Evolutionary conservation across 2,113 vertebrate genomes (phyloP), one percentile per base, ranked within the genome.

Genomic region (Odocoileus hemionus): DNA sequence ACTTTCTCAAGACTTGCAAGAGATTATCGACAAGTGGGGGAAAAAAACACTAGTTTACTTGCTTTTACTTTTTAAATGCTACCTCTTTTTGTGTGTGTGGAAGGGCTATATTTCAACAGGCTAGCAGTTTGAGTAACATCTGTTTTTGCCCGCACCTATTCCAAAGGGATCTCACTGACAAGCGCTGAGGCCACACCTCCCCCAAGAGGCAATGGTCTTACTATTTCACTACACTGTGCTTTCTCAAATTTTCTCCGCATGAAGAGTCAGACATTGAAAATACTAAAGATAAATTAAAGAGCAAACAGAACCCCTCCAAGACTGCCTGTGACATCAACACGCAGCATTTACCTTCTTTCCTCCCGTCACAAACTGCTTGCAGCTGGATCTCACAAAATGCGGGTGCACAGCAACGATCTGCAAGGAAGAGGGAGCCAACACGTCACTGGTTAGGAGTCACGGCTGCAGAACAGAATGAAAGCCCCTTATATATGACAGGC

Each of bases 351-450:
- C 99, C 99, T 99, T 99, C 98, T 99, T 99, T 52, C 99, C 99
- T 91, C 99, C 99, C 0, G 99, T 99, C 98, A 99, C 99, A 99
- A 99, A 99, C 96, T 99, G 99, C 98, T 99, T 99, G 99, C 99
- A 99, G 98, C 99, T 99, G 25, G 99, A 99, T 98, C 98, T 99
- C 98, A 99, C 99, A 92, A 99, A 99, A 83, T 99, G 99, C 91
- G 99, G 99, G 94, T 99, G 99, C 95, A 99, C 98, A 3, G 99
- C 99, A 96, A 99, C 99, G 83, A 99, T 99, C 99, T 99, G 79
- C 5, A 95, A 94, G 74, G 60, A 95, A 54, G 15, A 74, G 64
- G 50, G 23, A 58, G 0, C 94, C 0, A 2, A 64, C 3, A 6
- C 0, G 4, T 70, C n/a, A 70, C 1, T 14, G 15, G 45, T n/a